A percentile compares a stretch with the other conserved stretches of the same genome.
phyloP scores from a whole-genome alignment of 53 echinoderm and acorn worm genomes.

The Arbacia lixula region DNA sequence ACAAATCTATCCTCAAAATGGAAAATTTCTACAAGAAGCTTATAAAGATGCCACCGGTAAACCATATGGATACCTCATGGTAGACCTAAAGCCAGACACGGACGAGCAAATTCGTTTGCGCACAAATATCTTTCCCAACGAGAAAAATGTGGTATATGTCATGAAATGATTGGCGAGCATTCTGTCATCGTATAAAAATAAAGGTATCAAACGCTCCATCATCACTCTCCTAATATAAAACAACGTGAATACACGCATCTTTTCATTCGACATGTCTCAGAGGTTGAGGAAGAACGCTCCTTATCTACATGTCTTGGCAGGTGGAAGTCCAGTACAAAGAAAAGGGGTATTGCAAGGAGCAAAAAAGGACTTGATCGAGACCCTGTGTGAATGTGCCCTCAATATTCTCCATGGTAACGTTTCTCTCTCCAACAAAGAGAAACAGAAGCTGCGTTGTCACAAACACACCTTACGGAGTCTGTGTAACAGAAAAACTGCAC shows the following conservation, averaged over 20 bases:
- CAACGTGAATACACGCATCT: not conserved
- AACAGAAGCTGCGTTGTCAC: slow-evolving; percentile 51
- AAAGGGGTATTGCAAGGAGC: slow-evolving; percentile 70
- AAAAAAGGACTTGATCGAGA: slow-evolving; percentile 56
- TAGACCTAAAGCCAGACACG: slow-evolving; percentile 76
- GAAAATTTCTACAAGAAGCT: slow-evolving; percentile 72
- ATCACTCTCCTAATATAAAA: slow-evolving; percentile 2
- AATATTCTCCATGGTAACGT: slow-evolving; percentile 68
- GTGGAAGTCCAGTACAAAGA: slow-evolving; percentile 63
- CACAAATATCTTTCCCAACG: slow-evolving; percentile 68
- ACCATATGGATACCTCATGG: slow-evolving; percentile 73
- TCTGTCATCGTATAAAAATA: not conserved
- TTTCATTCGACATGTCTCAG: slow-evolving; percentile 26
- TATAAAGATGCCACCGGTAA: slow-evolving; percentile 60
- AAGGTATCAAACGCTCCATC: not conserved
- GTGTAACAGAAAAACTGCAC: slow-evolving; percentile 32
- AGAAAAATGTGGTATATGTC: slow-evolving; percentile 59
- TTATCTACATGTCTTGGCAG: slow-evolving; percentile 70
- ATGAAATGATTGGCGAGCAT: not conserved
- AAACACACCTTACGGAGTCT: slow-evolving; percentile 60
- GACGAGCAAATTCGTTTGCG: slow-evolving; percentile 63
- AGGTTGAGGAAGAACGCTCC: slow-evolving; percentile 48
- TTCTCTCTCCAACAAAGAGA: slow-evolving; percentile 53
- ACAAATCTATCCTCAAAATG: slow-evolving; percentile 80
- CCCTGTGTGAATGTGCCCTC: slow-evolving; percentile 62